Percentiles rank a stretch among this genome's conserved stretches.
Evolutionary conservation across 1,140 invertebrate species (phyloP).

Genomic region (Macrocentrus cingulum): DNA sequence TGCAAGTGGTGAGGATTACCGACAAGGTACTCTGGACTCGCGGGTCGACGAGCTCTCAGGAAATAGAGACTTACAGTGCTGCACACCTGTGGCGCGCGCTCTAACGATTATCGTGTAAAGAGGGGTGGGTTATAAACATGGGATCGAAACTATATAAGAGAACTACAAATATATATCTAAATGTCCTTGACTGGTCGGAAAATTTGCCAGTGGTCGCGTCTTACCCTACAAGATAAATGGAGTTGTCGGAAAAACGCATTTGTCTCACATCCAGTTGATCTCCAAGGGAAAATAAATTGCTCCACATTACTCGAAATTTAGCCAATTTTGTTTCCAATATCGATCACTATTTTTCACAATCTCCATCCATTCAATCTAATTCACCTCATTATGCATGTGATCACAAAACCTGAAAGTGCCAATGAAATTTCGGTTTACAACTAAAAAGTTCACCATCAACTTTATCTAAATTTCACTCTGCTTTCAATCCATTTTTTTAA

Average conservation of each 20-base stretch:
- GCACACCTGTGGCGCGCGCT: slow-evolving; percentile 37
- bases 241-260: background rate
- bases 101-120: slow-evolving; percentile 36
- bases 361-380: too few species aligned
- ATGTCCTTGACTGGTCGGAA: background rate
- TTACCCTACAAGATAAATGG: slow-evolving; percentile 8
- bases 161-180: background rate
- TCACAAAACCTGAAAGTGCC: too few species aligned
- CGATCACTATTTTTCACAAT: too few species aligned
- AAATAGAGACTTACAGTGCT: slow-evolving; percentile 20
- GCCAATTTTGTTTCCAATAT: background rate
- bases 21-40: slow-evolving; percentile 9
- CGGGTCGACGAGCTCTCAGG: slow-evolving; percentile 15
- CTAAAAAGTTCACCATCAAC: too few species aligned
- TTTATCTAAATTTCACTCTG: too few species aligned
- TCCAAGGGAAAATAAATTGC: background rate
- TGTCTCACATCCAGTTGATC: background rate
- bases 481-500: too few species aligned
- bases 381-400: too few species aligned
- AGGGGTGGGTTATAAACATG: too few species aligned
- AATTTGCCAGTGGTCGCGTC: slow-evolving; percentile 4
- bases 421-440: too few species aligned
- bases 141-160: too few species aligned
- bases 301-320: background rate
- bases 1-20: slow-evolving; percentile 15